These are phyloP conservation scores for Donacobius atricapilla DNA, from an alignment of 2,113 vertebrate species.

Conservation along the genomic window DNA sequence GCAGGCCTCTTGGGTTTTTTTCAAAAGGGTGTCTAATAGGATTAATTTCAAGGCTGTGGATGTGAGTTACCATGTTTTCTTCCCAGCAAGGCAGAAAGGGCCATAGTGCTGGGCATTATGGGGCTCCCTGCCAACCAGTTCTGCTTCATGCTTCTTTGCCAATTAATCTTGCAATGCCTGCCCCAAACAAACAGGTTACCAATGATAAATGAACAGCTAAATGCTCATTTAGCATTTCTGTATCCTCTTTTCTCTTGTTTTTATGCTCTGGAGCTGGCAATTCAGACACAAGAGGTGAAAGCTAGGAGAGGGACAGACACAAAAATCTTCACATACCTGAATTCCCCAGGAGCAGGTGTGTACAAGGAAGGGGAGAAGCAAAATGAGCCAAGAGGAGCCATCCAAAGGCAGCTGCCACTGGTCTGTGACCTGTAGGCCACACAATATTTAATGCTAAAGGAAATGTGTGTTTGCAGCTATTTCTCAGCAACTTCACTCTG, in stretches of 20 bases:
- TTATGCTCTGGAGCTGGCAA: background rate
- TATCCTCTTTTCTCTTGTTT: background rate
- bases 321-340: background rate
- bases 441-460: background rate
- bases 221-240: background rate
- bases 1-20: background rate
- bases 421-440: background rate
- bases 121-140: background rate
- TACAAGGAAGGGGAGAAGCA: background rate
- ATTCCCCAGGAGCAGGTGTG: background rate
- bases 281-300: background rate
- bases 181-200: background rate
- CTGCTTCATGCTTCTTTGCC: background rate
- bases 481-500: background rate
- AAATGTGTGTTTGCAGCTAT: background rate
- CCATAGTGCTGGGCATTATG: background rate
- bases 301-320: background rate
- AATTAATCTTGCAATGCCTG: background rate
- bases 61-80: background rate
- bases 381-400: background rate
- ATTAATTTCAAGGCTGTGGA: constrained; percentile 67
- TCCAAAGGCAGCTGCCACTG: background rate
- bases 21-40: constrained; percentile 53
- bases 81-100: background rate
- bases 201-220: background rate